Evolutionary conservation across 2,797 vertebrate species (phyloP).

Genomic region (Potorous gilbertii): DNA sequence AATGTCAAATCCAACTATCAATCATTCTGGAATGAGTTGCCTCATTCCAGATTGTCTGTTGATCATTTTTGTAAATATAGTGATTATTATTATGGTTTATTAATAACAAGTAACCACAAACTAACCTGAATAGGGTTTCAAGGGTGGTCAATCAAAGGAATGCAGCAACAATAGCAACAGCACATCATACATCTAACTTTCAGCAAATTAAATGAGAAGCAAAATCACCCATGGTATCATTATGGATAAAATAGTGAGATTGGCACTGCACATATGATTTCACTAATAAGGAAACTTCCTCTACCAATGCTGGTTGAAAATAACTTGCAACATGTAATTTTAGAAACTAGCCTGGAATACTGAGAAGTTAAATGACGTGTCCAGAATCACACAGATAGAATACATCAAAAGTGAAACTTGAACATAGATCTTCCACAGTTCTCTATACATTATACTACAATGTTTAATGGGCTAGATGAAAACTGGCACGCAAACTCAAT

Average conservation of each 20-base stretch:
- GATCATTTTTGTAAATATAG: neutral
- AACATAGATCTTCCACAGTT: neutral
- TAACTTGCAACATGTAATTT: neutral
- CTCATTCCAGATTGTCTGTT: neutral
- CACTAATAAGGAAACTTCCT: neutral
- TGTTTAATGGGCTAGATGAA: neutral
- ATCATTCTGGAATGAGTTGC: neutral
- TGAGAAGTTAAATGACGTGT: neutral
- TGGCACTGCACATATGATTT: neutral
- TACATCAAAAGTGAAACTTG: neutral
- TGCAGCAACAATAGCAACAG: neutral
- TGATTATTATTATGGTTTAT: neutral
- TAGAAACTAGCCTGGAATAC: neutral
- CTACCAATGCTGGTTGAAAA: neutral
- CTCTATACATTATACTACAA: neutral
- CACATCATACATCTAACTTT: neutral
- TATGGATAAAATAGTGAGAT: neutral
- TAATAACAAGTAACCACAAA: neutral
- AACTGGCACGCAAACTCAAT: neutral
- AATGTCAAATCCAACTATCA: neutral
- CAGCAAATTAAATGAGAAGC: neutral
- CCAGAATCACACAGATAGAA: neutral
- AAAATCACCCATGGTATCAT: neutral
- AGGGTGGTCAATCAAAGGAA: neutral
- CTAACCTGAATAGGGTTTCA: neutral